A percentile compares a stretch with the other conserved stretches of the same genome.
phyloP scores from a whole-genome alignment of 2,888 invertebrate genomes.

The Tinea trinotella region DNA sequence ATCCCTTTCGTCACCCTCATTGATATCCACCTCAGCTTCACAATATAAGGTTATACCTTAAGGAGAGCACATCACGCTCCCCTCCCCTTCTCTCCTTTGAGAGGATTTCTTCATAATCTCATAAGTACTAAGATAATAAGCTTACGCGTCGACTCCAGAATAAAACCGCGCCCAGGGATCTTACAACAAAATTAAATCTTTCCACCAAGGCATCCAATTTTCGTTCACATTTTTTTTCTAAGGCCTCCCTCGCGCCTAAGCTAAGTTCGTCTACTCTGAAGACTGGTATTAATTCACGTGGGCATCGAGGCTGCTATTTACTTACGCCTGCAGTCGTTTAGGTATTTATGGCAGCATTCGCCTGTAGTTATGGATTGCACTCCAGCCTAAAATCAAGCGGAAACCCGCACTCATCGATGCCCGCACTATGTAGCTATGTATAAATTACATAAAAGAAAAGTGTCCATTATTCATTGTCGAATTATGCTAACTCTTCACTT shows the following conservation, averaged over 20 bases:
- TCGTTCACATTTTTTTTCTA: slow-evolving; percentile 13
- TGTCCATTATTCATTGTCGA: no score
- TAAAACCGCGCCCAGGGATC: slow-evolving; percentile 18
- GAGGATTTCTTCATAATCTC: slow-evolving; percentile 19
- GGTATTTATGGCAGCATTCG: no score
- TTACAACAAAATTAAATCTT: slow-evolving; percentile 19
- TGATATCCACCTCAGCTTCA: background rate
- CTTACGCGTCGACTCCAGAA: slow-evolving; percentile 17
- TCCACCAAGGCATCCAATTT: slow-evolving; percentile 17
- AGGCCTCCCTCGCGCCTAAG: background rate
- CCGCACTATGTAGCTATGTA: no score
- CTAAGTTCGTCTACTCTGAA: no score
- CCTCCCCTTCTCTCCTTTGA: background rate
- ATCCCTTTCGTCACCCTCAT: background rate
- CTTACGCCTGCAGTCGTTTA: no score
- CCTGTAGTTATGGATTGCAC: no score
- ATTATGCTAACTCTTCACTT: no score
- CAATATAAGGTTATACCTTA: slow-evolving; percentile 6
- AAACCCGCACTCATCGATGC: no score
- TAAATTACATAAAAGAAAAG: no score
- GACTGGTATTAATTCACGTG: no score
- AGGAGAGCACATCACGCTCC: background rate
- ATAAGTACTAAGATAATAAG: slow-evolving; percentile 19
- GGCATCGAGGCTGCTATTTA: no score
- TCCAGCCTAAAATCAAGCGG: no score